phyloP scores from a whole-genome alignment of 2,888 invertebrate genomes.

The Ophonus ardosiacus region DNA sequence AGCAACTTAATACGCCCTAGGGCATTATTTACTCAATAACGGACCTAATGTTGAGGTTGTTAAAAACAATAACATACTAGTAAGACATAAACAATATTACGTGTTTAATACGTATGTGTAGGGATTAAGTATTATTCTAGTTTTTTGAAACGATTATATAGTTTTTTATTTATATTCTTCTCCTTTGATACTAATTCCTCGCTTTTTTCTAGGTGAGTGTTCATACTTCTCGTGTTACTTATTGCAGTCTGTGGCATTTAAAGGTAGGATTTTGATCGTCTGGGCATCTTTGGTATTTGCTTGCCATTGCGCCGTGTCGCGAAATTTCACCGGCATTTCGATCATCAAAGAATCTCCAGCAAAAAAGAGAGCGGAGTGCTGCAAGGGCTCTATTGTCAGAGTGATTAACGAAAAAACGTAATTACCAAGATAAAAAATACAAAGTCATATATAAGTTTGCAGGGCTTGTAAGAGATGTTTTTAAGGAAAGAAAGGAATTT shows the following conservation, averaged over 20 bases:
- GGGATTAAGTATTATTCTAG: too few species aligned
- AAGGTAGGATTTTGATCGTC: constrained; percentile 24
- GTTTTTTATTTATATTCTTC: too few species aligned
- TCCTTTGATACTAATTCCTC: too few species aligned
- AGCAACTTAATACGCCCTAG: too few species aligned
- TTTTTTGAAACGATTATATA: too few species aligned
- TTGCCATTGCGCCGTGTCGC: constrained; percentile 9
- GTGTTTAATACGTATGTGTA: too few species aligned
- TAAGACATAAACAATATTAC: too few species aligned
- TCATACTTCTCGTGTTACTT: neutral
- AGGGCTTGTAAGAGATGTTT: neutral
- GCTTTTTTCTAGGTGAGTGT: neutral
- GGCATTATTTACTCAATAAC: too few species aligned
- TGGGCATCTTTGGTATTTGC: constrained; percentile 10
- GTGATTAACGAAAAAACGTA: neutral
- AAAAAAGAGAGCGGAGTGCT: neutral
- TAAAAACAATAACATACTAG: too few species aligned
- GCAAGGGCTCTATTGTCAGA: neutral
- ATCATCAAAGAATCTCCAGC: neutral
- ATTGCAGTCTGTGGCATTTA: neutral
- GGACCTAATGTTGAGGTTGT: too few species aligned
- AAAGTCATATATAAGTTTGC: neutral
- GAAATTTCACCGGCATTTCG: constrained; percentile 16
- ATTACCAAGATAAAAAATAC: neutral
- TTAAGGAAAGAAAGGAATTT: neutral